Percentiles rank a stretch among this genome's conserved stretches.
phyloP scores from a whole-genome alignment of 2,797 vertebrate species.

The Xenentodon cancila region DNA sequence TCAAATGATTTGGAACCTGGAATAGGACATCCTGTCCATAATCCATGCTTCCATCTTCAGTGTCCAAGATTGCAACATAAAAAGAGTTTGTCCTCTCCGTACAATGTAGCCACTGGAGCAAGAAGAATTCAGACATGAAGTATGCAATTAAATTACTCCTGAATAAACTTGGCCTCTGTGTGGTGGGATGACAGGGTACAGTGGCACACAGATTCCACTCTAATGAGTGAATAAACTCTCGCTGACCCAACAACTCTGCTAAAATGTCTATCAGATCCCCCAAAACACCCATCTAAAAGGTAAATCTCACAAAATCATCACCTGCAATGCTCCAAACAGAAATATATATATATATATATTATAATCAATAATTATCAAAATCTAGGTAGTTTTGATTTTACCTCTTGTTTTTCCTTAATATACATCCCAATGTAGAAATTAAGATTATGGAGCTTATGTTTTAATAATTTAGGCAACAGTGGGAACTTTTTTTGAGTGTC shows the following conservation, averaged over 20 bases:
- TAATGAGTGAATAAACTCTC: conserved; percentile 70
- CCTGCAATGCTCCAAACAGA: background rate
- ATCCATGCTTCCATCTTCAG: conserved; percentile 25
- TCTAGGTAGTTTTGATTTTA: no score
- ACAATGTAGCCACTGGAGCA: conserved; percentile 64
- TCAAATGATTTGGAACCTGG: conserved; percentile 29
- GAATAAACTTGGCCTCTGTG: conserved; percentile 68
- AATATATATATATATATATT: background rate
- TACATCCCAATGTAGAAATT: conserved; percentile 10
- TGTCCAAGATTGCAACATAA: conserved; percentile 45
- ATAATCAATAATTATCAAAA: no score
- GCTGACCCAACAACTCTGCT: conserved; percentile 42
- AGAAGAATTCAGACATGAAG: conserved; percentile 69
- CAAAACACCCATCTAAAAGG: conserved; percentile 10
- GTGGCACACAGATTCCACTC: conserved; percentile 63
- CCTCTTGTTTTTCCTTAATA: no score
- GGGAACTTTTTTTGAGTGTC: conserved; percentile 50
- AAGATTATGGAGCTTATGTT: conserved; percentile 17
- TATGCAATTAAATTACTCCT: conserved; percentile 78
- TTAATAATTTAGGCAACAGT: conserved; percentile 44
- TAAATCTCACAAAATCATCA: conserved; percentile 15
- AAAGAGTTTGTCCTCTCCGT: conserved; percentile 59
- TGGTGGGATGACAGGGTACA: conserved; percentile 51
- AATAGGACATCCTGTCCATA: conserved; percentile 32
- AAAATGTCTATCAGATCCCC: conserved; percentile 28